Percentiles rank a stretch among this genome's conserved stretches.
These are phyloP conservation scores for Orientallactaga sibirica DNA, from an alignment of 2,797 vertebrate genomes.

Conservation along the genomic window DNA sequence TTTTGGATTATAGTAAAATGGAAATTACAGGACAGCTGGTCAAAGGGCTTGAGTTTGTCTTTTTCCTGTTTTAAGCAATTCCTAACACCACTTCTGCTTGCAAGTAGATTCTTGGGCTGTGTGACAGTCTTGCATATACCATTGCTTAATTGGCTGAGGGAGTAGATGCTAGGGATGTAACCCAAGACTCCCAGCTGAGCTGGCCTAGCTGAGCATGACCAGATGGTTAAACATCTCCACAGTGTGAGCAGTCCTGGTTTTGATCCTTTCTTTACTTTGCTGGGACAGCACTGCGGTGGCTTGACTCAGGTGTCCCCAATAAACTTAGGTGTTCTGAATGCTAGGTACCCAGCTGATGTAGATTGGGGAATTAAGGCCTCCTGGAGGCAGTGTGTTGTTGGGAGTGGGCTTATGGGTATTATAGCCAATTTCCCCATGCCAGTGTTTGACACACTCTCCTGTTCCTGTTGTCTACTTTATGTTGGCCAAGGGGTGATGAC, in stretches of 20 bases:
- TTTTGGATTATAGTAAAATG: background rate
- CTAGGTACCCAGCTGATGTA: too few relatives aligned
- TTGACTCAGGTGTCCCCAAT: too few relatives aligned
- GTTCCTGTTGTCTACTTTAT: too few relatives aligned
- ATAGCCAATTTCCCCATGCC: too few relatives aligned
- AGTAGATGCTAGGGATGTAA: background rate
- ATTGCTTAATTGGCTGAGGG: background rate
- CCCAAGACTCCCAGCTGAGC: background rate
- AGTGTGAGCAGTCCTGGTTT: background rate
- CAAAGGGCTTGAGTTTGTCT: background rate
- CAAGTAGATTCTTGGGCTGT: background rate
- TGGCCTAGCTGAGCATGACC: background rate
- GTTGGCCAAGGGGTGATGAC: too few relatives aligned
- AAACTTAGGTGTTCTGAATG: too few relatives aligned
- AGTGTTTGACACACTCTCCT: too few relatives aligned
- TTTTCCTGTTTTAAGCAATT: background rate
- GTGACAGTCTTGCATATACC: too few relatives aligned
- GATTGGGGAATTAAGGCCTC: too few relatives aligned
- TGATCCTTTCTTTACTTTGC: constrained; percentile 17
- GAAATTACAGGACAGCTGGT: background rate
- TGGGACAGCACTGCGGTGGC: background rate
- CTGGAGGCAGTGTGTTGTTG: too few relatives aligned
- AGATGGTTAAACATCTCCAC: background rate
- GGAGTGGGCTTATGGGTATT: too few relatives aligned
- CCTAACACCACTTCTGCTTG: background rate